These are phyloP conservation scores for Erpobdella octoculata DNA, from an alignment of 2,888 invertebrate genomes.

Conservation along the genomic window DNA sequence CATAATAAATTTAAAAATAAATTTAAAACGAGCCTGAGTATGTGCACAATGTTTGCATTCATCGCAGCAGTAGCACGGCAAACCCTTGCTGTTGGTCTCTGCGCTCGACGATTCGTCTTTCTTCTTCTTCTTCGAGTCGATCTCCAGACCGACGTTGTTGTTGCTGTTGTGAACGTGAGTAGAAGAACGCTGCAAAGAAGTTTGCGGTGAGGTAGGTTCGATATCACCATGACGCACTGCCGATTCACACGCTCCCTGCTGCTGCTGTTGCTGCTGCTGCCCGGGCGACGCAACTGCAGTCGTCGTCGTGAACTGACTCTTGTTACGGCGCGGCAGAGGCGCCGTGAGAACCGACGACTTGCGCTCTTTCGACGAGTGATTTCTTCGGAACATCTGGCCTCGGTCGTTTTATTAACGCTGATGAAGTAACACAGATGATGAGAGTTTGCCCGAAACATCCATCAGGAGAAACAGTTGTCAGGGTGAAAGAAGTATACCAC, in stretches of 20 bases:
- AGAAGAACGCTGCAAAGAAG: background rate
- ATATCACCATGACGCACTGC: background rate
- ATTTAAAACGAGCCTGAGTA: background rate
- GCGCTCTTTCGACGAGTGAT: background rate
- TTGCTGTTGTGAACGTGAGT: background rate
- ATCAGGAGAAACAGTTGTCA: too few relatives aligned
- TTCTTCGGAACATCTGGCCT: conserved; percentile 3
- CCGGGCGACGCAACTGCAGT: background rate
- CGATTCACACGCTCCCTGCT: background rate
- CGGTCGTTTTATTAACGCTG: too few relatives aligned
- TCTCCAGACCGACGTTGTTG: background rate
- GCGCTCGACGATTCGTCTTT: background rate
- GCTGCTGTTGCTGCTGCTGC: background rate
- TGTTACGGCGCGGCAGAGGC: background rate
- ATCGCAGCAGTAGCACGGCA: background rate
- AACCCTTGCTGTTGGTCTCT: background rate
- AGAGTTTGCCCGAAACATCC: too few relatives aligned
- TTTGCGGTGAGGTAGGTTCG: conserved; percentile 8
- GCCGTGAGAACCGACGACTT: background rate
- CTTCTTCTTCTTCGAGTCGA: background rate
- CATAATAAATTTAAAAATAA: background rate
- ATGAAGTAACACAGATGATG: too few relatives aligned
- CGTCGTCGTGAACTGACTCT: background rate
- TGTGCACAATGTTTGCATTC: background rate
- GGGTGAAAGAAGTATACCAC: too few relatives aligned